Evolutionary conservation across 2,888 invertebrate genomes (phyloP).

Genomic region (Melipona beecheii): DNA sequence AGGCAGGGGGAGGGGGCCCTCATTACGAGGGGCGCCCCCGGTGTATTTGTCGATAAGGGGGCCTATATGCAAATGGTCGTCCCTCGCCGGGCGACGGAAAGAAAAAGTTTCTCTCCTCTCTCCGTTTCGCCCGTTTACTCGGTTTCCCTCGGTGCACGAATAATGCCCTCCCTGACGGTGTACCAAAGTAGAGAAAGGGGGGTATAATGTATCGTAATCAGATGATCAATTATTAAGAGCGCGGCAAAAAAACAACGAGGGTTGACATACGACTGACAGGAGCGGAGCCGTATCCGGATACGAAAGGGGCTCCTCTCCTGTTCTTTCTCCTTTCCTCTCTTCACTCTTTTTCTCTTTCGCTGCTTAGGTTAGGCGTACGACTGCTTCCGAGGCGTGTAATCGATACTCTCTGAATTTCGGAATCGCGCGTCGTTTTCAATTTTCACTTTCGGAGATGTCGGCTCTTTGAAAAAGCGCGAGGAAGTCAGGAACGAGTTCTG

Average conservation of each 20-base stretch:
- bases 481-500: no score
- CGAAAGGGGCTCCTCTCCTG: slow-evolving; percentile 55
- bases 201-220: slow-evolving; percentile 83
- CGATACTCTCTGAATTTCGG: slow-evolving; percentile 29
- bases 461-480: not conserved
- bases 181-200: slow-evolving; percentile 66
- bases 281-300: slow-evolving; percentile 71
- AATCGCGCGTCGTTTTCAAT: not conserved
- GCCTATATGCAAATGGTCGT: slow-evolving; percentile 82
- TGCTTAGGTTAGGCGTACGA: not conserved
- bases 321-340: slow-evolving; percentile 39
- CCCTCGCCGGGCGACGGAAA: slow-evolving; percentile 70
- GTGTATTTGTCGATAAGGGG: slow-evolving; percentile 83
- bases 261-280: slow-evolving; percentile 82
- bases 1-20: slow-evolving; percentile 75
- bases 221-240: slow-evolving; percentile 84
- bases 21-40: slow-evolving; percentile 81
- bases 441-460: not conserved
- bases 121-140: slow-evolving; percentile 66
- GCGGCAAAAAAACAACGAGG: slow-evolving; percentile 83
- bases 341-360: slow-evolving; percentile 36
- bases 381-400: not conserved
- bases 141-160: slow-evolving; percentile 73
- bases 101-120: slow-evolving; percentile 79
- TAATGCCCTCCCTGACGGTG: slow-evolving; percentile 76